Evolutionary conservation across 2,888 invertebrate species (phyloP).

Genomic region (Polymixis flavicincta): DNA sequence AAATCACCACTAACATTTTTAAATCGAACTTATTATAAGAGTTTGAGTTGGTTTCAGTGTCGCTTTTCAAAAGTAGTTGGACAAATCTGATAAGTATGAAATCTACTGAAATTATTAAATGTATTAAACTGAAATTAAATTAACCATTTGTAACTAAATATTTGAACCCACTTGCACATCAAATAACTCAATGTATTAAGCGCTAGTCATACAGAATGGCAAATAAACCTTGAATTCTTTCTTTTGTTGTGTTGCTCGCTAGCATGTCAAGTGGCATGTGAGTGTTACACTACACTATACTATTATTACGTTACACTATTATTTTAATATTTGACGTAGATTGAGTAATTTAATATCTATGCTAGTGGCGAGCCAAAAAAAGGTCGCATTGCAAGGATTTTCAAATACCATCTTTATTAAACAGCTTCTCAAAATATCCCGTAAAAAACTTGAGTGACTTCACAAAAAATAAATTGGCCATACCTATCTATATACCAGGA

Average conservation of each 20-base stretch:
- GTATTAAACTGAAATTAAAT: neutral
- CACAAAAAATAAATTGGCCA: neutral
- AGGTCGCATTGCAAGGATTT: neutral
- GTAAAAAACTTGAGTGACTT: conserved; percentile 2
- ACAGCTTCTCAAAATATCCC: neutral
- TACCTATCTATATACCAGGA: neutral
- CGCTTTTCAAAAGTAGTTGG: neutral
- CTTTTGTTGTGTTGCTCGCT: neutral
- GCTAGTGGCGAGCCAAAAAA: neutral
- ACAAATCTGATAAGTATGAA: neutral
- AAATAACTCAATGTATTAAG: neutral
- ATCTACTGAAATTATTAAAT: neutral
- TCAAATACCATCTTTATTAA: neutral
- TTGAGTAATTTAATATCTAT: neutral
- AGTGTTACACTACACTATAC: too few species aligned
- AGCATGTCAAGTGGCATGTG: neutral
- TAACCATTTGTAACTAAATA: too few species aligned
- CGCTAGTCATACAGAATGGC: too few species aligned
- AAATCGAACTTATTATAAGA: neutral
- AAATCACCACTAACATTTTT: neutral
- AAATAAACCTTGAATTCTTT: too few species aligned
- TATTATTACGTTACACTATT: neutral
- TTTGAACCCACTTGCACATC: neutral
- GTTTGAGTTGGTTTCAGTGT: neutral
- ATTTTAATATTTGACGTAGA: neutral